Percentiles rank a stretch among this genome's conserved stretches.
Conservation (phyloP, 2,797 vertebrate species). For the Sternotherus odoratus region DNA sequence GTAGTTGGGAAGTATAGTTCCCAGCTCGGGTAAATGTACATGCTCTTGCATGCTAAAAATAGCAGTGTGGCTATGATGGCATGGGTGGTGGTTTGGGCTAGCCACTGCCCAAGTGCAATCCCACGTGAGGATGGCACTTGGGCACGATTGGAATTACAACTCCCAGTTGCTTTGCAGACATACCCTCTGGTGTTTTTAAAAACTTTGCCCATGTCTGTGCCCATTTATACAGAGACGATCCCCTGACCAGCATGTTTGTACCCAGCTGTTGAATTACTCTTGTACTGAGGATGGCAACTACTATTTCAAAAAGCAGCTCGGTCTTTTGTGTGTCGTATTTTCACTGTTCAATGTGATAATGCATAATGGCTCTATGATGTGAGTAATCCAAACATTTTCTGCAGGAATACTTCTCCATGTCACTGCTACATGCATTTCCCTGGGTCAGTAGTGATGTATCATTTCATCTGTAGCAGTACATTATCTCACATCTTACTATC, state of each 20-base stretch:
- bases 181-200: too few species aligned
- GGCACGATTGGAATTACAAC: too few species aligned
- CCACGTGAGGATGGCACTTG: too few species aligned
- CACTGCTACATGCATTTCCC: not conserved
- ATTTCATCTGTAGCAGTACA: not conserved
- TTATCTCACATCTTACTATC: constrained; percentile 28
- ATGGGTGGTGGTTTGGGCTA: too few species aligned
- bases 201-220: not conserved
- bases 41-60: too few species aligned
- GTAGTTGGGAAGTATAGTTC: too few species aligned
- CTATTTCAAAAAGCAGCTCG: not conserved
- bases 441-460: not conserved
- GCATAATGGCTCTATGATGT: rapidly evolving
- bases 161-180: too few species aligned
- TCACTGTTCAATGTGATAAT: not conserved
- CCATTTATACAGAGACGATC: not conserved
- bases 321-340: not conserved
- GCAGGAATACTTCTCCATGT: not conserved
- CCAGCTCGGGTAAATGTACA: too few species aligned
- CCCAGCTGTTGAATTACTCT: not conserved
- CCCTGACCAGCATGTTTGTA: not conserved
- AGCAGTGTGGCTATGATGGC: too few species aligned
- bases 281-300: not conserved
- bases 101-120: too few species aligned
- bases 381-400: not conserved